Evolutionary conservation across 2,797 vertebrate genomes (phyloP).

Genomic region (Rhabdomys pumilio): DNA sequence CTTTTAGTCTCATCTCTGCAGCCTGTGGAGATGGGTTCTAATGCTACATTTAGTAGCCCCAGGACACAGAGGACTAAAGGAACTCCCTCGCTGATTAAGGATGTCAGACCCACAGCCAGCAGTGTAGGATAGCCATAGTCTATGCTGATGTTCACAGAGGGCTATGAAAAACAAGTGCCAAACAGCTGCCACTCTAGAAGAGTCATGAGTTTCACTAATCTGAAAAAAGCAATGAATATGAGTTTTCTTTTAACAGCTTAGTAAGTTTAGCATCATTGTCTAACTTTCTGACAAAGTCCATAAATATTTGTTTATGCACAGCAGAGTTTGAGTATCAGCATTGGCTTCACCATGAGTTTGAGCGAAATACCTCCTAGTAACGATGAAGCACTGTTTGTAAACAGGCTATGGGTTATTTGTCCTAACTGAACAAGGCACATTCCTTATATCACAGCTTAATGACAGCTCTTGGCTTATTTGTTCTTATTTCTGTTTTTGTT

Average conservation of each 20-base stretch:
- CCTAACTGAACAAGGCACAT: slow-evolving; percentile 6
- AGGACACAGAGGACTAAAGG: neutral
- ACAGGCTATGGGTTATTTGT: slow-evolving; percentile 45
- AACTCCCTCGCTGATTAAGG: neutral
- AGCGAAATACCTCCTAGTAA: slow-evolving; percentile 46
- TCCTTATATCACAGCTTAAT: neutral
- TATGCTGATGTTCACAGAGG: neutral
- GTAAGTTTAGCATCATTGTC: neutral
- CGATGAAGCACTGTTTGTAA: slow-evolving; percentile 37
- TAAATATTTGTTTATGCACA: neutral
- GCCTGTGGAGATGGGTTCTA: neutral
- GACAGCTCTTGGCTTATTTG: slow-evolving; percentile 19
- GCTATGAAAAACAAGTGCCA: neutral
- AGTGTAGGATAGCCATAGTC: neutral
- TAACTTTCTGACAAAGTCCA: slow-evolving; percentile 47
- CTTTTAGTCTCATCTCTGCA: neutral
- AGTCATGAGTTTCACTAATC: neutral
- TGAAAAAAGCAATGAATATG: neutral
- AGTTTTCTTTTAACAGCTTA: neutral
- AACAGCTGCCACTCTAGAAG: neutral
- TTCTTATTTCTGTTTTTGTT: slow-evolving; percentile 74
- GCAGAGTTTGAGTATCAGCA: neutral
- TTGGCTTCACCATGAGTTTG: slow-evolving; percentile 45
- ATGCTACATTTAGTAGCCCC: neutral
- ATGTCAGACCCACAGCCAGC: neutral